Percentiles rank a stretch among this genome's conserved stretches.
phyloP scores from a whole-genome alignment of 2,113 vertebrate species.

The Phyllostomus hastatus region DNA sequence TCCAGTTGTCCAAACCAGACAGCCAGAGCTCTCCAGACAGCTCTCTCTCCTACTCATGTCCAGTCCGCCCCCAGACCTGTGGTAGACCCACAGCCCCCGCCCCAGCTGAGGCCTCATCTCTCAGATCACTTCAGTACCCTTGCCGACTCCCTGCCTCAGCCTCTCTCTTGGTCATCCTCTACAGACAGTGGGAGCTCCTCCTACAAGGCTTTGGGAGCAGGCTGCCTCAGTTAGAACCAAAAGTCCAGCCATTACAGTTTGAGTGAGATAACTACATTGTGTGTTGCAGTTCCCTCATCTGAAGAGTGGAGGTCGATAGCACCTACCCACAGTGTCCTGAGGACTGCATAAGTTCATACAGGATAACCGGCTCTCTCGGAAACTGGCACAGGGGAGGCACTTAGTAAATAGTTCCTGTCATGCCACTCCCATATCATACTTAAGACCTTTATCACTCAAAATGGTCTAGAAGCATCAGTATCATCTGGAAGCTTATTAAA shows the following conservation, averaged over 20 bases:
- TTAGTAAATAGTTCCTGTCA: not conserved
- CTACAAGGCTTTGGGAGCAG: not conserved
- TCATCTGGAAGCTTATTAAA: not conserved
- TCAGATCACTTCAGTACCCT: not conserved
- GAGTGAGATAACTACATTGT: not conserved
- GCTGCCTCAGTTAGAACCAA: not conserved
- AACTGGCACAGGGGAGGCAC: not conserved
- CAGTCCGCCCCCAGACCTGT: not conserved
- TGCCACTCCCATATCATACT: not conserved
- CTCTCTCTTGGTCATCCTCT: not conserved
- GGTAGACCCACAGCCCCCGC: not conserved
- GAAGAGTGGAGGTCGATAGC: not conserved
- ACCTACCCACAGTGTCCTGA: not conserved
- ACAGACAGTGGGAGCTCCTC: not conserved
- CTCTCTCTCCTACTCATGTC: not conserved
- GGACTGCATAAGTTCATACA: not conserved
- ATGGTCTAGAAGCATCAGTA: not conserved
- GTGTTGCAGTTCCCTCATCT: not conserved
- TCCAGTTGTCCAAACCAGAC: not conserved
- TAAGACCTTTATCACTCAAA: not conserved
- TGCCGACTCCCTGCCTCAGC: not conserved
- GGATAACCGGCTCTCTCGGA: not conserved
- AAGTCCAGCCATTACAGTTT: not conserved
- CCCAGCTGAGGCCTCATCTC: not conserved
- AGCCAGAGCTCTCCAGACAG: not conserved